A percentile compares a stretch with the other conserved stretches of the same genome.
phyloP scores from a whole-genome alignment of 1,140 invertebrate genomes.

The Magallana gigas region DNA sequence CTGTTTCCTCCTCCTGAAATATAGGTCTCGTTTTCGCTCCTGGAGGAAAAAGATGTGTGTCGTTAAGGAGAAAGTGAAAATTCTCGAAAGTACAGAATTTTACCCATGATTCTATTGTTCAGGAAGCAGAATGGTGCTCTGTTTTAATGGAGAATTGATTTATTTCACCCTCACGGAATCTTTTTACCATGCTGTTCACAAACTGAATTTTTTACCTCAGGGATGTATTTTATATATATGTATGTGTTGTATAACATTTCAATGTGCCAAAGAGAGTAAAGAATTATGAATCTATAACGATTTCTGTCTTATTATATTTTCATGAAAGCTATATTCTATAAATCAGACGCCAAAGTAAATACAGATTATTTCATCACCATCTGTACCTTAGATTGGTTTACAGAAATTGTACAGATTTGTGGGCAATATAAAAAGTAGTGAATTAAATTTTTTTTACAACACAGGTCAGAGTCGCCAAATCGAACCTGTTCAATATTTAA shows the following conservation, averaged over 20 bases:
- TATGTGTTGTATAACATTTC: conserved; percentile 34
- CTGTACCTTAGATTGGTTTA: no score
- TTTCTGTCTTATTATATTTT: no score
- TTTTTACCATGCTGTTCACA: not conserved
- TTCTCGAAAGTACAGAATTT: not conserved
- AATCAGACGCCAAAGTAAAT: no score
- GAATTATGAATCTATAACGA: not conserved
- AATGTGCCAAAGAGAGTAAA: conserved; percentile 31
- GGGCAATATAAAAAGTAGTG: no score
- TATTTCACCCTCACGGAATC: not conserved
- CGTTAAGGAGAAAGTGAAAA: not conserved
- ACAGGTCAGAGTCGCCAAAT: no score
- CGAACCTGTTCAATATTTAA: no score
- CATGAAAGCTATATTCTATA: no score
- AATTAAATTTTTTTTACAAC: no score
- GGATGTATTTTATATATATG: conserved; percentile 6
- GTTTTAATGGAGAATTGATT: not conserved
- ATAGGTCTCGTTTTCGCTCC: not conserved
- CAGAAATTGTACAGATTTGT: no score
- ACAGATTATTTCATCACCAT: no score
- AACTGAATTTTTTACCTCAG: conserved; percentile 11
- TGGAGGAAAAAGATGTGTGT: not conserved
- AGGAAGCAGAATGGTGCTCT: not conserved
- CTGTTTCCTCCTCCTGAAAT: not conserved
- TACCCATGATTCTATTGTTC: not conserved